These are phyloP conservation scores for Thereva unica DNA, from an alignment of 2,888 invertebrate species.

Conservation along the genomic window DNA sequence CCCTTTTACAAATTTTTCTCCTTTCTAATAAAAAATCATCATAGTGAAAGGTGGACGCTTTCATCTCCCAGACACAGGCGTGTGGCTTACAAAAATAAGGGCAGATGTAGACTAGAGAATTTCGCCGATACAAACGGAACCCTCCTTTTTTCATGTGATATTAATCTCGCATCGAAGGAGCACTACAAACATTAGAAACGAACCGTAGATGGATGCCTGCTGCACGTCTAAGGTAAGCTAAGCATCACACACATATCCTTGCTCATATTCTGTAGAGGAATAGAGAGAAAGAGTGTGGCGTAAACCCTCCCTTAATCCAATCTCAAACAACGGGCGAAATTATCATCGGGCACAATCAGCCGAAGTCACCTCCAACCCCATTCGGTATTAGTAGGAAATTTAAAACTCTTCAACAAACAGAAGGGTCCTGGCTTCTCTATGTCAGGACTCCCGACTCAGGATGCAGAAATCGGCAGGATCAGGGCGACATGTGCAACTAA, in stretches of 20 bases:
- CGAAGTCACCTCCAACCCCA: constrained; percentile 35
- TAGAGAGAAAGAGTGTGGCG: constrained; percentile 19
- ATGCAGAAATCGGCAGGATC: constrained; percentile 12
- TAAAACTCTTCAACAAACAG: constrained; percentile 35
- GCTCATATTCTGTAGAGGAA: background rate
- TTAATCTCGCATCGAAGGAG: constrained; percentile 1
- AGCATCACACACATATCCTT: background rate
- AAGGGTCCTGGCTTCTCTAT: constrained; percentile 20
- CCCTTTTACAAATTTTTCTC: too few species aligned
- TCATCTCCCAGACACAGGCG: background rate
- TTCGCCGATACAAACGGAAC: background rate
- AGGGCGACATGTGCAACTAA: constrained; percentile 33
- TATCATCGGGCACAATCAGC: constrained; percentile 33
- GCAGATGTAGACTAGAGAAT: constrained; percentile 22
- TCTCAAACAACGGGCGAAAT: constrained; percentile 33
- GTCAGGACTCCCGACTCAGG: background rate
- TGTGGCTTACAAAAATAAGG: constrained; percentile 26
- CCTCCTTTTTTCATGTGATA: constrained; percentile 16
- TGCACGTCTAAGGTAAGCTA: constrained; percentile 16
- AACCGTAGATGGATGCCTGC: background rate
- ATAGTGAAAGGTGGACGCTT: too few species aligned
- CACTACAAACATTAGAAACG: background rate
- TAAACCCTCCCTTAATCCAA: constrained; percentile 29
- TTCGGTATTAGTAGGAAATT: constrained; percentile 34
- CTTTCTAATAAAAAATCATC: too few species aligned